phyloP scores from a whole-genome alignment of 2,113 vertebrate genomes.

The Leptosomus discolor region DNA sequence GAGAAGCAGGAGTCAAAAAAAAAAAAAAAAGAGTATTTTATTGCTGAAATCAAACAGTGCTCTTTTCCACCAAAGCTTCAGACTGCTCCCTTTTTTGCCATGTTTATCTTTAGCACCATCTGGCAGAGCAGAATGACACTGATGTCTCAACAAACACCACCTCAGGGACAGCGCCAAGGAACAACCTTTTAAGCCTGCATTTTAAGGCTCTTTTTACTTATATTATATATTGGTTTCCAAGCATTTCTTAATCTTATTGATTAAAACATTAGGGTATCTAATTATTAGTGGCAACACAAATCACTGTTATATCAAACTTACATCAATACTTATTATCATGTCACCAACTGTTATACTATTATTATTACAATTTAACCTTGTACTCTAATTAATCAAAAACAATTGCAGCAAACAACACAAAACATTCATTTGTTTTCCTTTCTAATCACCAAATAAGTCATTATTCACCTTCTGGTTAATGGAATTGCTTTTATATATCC shows the following conservation, averaged over 20 bases:
- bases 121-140: background rate
- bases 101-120: background rate
- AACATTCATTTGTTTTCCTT: background rate
- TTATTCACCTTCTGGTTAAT: background rate
- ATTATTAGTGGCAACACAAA: background rate
- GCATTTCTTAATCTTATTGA: background rate
- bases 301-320: background rate
- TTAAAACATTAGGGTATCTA: background rate
- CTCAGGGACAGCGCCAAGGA: background rate
- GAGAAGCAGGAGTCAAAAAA: background rate
- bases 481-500: background rate
- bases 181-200: background rate
- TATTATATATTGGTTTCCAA: background rate
- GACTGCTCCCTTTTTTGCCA: background rate
- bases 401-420: background rate
- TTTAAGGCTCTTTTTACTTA: background rate
- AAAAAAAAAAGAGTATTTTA: background rate
- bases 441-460: background rate
- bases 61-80: background rate
- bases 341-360: background rate
- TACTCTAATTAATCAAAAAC: background rate
- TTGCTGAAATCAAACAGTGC: background rate
- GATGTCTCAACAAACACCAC: background rate
- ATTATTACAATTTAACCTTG: background rate
- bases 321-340: background rate